Base-by-base conservation (phyloP, 2,797 vertebrate species). In the Sebastes iracundus region DNA sequence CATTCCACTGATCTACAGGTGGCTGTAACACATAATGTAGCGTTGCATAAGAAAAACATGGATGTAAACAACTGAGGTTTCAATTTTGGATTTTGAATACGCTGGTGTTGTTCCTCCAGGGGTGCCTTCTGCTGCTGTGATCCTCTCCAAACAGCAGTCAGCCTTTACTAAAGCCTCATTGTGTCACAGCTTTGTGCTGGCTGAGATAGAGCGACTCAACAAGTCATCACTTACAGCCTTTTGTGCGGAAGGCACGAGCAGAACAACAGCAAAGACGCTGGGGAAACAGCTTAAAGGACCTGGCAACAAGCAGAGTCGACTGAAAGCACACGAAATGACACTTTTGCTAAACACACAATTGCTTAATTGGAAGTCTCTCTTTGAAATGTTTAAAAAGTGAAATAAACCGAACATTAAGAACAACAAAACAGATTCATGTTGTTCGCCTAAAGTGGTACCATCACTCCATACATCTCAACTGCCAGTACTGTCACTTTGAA, bases 221-320 rank as follows among this genome's bases (percentile, higher is more conserved):
- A 49, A 74, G 60, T 75, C 55, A 38, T 69, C 71, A 68, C 27
- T 75, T 71, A n/a, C 9, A 60, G 58, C 62, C 71, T 71, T 87
- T 71, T 58, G 81, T 63, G 59, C 1, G 3, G 14, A 76, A 53
- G 46, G 25, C 60, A 70, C 11, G 10, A 28, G 62, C 77, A 27
- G 32, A 75, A 60, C 35, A 68, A 68, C 64, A 33, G 23, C 28
- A 30, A 49, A 62, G 46, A 16, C 63, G 32, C 28, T 6, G 25
- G 61, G 66, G 55, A 10, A 61, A 38, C 25, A n/a, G 52, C 27
- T 49, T 27, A 14, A 32, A 63, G 27, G 64, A 23, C 32, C 25
- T 35, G 72, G 35, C 42, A 25, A 53, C 14, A 60, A 52, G 63
- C 72, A n/a, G 5, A 66, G 60, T 33, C 22, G 9, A 23, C 33